Base-by-base conservation (phyloP, 2,888 invertebrate species). In the Pandemis corylana region DNA sequence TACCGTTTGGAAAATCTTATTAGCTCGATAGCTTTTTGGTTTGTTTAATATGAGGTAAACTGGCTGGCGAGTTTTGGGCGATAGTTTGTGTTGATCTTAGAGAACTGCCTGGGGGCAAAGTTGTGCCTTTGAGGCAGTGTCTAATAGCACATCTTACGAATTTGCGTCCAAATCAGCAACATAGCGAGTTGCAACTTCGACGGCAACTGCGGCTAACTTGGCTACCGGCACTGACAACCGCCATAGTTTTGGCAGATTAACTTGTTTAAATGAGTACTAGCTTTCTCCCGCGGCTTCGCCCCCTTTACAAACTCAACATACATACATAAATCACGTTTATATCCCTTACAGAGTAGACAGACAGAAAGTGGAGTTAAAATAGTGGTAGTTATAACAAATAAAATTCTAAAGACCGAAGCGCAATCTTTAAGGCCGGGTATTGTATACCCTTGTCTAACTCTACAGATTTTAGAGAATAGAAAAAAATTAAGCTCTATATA, bases 81-180 rank as follows among this genome's bases (percentile, higher is more conserved):
- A 36, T 66, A 67, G 65, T 46, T 71, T 41, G 13, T 28, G 59
- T 59, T 36, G 20, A 10, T 20, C 13, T 68, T 61, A 36, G 56
- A 49, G 49, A 72, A 67, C 56, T 63, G 20, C 28, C 36, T 20
- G 46, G 63, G 44, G 66, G 41, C 36, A 49, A 73, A 69, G 64
- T 73, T 59, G 64, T 73, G 68, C 56, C 64, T 73, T 64, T 56
- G 73, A 73, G 46, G 41, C 68, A 41, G 36, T 13, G 12, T 36
- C 46, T 65, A 68, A 64, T 64, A 68, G 36, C 46, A 41, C 53
- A 53, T 65, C 64, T 68, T 49, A 53, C 62, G 28, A 68, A 68
- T 68, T 73, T 59, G 7, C 44, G 63, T 51, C 46, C 42, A 68
- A 68, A 73, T 73, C 68, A 65, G 49, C 63, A 44, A 28, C 49